Percentiles rank a stretch among this genome's conserved stretches.
These are phyloP conservation scores for Microtus oregoni DNA, from an alignment of 2,113 vertebrate genomes.

Conservation along the genomic window DNA sequence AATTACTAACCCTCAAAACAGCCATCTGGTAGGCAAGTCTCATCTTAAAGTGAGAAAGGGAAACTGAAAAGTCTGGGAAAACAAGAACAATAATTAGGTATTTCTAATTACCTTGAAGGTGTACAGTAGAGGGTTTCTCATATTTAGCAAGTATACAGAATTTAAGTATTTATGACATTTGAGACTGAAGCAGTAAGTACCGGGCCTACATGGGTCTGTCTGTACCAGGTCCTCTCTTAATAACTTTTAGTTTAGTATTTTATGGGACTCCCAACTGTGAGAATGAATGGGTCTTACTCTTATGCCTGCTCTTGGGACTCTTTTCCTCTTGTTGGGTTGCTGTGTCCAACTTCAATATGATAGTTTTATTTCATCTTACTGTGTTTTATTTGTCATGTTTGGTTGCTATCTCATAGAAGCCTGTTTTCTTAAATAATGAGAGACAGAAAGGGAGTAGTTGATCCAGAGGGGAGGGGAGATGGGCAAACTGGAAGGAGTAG, in stretches of 20 bases:
- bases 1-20: not conserved
- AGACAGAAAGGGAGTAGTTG: not conserved
- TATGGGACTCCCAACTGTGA: not conserved
- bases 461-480: not conserved
- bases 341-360: not conserved
- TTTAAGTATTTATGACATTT: constrained; percentile 41
- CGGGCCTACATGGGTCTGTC: not conserved
- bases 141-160: constrained; percentile 54
- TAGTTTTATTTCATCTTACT: not conserved
- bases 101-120: constrained; percentile 63
- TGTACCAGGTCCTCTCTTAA: not conserved
- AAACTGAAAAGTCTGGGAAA: constrained; percentile 49
- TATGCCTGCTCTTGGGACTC: not conserved
- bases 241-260: not conserved
- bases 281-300: not conserved
- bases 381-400: not conserved
- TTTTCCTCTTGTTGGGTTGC: not conserved
- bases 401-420: not conserved
- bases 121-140: constrained; percentile 17
- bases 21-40: not conserved
- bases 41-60: constrained; percentile 50
- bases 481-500: no score
- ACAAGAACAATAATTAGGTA: constrained; percentile 60
- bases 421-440: not conserved
- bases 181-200: not conserved